A percentile compares a stretch with the other conserved stretches of the same genome.
Evolutionary conservation across 1,140 invertebrate genomes (phyloP).

Genomic region (Drosophila orena): DNA sequence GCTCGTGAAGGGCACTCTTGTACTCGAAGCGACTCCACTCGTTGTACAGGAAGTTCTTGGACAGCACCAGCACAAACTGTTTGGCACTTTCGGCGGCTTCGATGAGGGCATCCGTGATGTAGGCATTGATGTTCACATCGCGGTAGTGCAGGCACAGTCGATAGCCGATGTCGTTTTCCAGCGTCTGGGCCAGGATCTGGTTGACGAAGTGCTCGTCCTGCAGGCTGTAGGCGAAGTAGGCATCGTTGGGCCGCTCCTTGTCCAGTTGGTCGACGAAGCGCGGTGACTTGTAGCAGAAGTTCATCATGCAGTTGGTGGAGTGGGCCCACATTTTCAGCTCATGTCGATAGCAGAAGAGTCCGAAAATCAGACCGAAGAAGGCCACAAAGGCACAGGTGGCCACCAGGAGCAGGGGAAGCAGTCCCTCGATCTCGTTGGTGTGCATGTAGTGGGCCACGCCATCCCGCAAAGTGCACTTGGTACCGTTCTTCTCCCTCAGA

Average conservation of each 20-base stretch:
- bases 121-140: conserved; percentile 93
- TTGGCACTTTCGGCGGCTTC: conserved; percentile 95
- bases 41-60: conserved; percentile 96
- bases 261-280: conserved; percentile 90
- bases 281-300: conserved; percentile 93
- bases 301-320: conserved; percentile 90
- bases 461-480: conserved; percentile 88
- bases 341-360: conserved; percentile 92
- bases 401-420: conserved; percentile 91
- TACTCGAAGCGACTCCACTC: conserved; percentile 98
- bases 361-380: conserved; percentile 90
- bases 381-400: conserved; percentile 90
- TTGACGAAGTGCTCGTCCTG: conserved; percentile 95
- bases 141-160: conserved; percentile 94
- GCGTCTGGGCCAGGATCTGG: conserved; percentile 92
- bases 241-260: conserved; percentile 94
- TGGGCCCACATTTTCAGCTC: conserved; percentile 94
- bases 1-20: conserved; percentile 95
- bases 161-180: conserved; percentile 92
- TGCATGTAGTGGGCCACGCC: conserved; percentile 90
- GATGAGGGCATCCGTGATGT: conserved; percentile 94
- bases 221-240: conserved; percentile 95
- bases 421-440: conserved; percentile 91
- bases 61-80: conserved; percentile 95
- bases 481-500: conserved; percentile 89